Base-by-base conservation (phyloP, 2,113 vertebrate species). In the Suricata suricatta region DNA sequence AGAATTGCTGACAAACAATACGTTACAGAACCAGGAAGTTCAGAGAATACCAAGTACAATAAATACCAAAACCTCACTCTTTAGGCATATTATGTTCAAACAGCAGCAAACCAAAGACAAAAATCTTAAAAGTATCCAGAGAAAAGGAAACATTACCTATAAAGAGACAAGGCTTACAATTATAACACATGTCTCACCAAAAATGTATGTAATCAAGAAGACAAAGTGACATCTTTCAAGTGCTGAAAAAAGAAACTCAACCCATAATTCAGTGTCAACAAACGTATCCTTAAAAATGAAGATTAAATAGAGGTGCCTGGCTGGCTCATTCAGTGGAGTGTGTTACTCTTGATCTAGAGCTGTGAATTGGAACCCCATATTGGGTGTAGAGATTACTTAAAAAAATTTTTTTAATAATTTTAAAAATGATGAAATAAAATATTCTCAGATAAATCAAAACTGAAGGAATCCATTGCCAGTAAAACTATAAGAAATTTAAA, bases 201-300 rank as follows among this genome's bases (percentile, higher is more conserved):
- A 93, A 96, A 96, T 52, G 63, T 63, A 52, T 44, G 25, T 41
- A 93, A n/a, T 41, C 29, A 77, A n/a, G 44, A 69, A 90, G 41
- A 71, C 27, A 85, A 66, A 77, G 50, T 85, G 2, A 90, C 11
- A 71, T 79, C 10, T 90, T 71, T 85, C 23, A 85, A 93, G 13
- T 90, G 63, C 29, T 79, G 47, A 54, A 87, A 60, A 13, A 44
- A 33, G 79, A 95, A 77, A 88, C 14, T 27, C 6, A 92, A 80
- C 38, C 16, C 50, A 64, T 33, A 86, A 90, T 80, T 90, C n/a
- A 72, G 64, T 86, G 71, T 14, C 47, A 80, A 47, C 15, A 90
- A 97, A 93, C 66, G 3, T 81, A 86, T 60, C 44, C 33, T 76
- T 87, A 50, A 90, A 97, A 80, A 52, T 90, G 21, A 90, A 90